Base-by-base conservation (phyloP, 2,113 vertebrate genomes). In the Anser brachyrhynchus region DNA sequence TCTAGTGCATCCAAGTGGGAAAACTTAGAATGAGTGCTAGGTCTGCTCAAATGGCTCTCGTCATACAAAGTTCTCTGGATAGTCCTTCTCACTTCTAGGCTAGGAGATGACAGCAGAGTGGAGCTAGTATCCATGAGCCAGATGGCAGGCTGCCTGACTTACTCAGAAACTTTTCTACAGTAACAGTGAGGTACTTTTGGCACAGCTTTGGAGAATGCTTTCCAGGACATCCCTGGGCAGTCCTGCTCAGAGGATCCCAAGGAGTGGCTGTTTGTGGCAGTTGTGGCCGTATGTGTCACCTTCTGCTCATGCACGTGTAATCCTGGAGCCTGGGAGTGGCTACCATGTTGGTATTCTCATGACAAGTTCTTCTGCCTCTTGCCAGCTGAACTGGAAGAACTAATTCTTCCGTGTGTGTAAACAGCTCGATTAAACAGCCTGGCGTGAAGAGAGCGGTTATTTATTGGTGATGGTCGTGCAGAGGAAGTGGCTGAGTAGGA, bases 321-420 rank as follows among this genome's bases (percentile, higher is more conserved):
- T 71, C 62, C 41, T 37, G 65, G 70, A 81, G 22, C 61, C 52
- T 55, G 66, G 92, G 91, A 92, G 77, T 73, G 79, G 61, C 65
- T 90, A 51, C 35, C 43, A 5, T 0, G 7, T 21, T 85, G 55
- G 22, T 83, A 37, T 86, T 77, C 65, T 59, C 28, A 5, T 65
- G 82, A 62, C 71, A 41, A 75, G 43, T 46, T 90, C 46, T 79
- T 87, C n/a, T 71, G 35, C 64, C 21, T 73, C 51, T 83, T 86
- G 51, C 52, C 33, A 31, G 79, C 75, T 90, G 57, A 93, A 94
- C 92, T 78, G 77, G 92, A 84, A 84, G 74, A 84, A 69, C 52
- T 12, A 1, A 90, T 66, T 64, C 31, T 69, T 73, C 44, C 16
- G 20, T 81, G 49, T 88, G 35, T 71, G 26, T 84, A 55, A 93